Evolutionary conservation across 2,113 vertebrate species (phyloP), one percentile per base, ranked within the genome.

Genomic region (Tricholaema leucomelas): DNA sequence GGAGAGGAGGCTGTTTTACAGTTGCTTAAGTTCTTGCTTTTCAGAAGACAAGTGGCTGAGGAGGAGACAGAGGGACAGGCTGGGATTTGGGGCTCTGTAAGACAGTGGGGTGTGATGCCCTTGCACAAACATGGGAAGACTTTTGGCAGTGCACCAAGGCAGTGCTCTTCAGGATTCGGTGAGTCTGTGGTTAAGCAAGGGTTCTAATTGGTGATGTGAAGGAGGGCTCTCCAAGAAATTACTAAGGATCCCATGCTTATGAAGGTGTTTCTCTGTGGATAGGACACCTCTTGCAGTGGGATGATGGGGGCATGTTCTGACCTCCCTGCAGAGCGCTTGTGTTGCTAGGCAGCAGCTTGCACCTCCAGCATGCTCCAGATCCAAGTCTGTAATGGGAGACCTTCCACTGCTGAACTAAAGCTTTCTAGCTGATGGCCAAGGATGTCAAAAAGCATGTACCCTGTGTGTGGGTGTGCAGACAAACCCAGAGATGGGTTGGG

Each of bases 291-390:
- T 85, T 72, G 56, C 58, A 81, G 50, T 5, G 15, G 75, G 79
- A 87, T 70, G 70, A 72, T 5, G 0, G 77, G 88, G 76, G 13
- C 40, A 58, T 14, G 16, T 61, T 73, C 55, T 1, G 81, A 74
- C 70, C 63, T 88, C 73, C 70, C 66, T 13, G 40, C 73, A 16
- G 76, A 77, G 58, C 5, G 8, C 56, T 46, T 18, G 40, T 80
- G 95, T 94, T 91, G 85, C 92, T 91, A 95, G 33, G 88, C 86
- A 94, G 90, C 94, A 78, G 58, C 82, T 75, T 81, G 54, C n/a
- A 88, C 90, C 92, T 93, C 61, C 67, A 44, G 59, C 0, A 0
- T 61, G 73, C 69, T 90, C 78, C 56, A 58, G 64, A 73, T 85
- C 52, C 2, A 1, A 64, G 35, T 12, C 50, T 77, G 72, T 0